Conservation (phyloP, 2,113 vertebrate genomes). For the Daboia siamensis region DNA sequence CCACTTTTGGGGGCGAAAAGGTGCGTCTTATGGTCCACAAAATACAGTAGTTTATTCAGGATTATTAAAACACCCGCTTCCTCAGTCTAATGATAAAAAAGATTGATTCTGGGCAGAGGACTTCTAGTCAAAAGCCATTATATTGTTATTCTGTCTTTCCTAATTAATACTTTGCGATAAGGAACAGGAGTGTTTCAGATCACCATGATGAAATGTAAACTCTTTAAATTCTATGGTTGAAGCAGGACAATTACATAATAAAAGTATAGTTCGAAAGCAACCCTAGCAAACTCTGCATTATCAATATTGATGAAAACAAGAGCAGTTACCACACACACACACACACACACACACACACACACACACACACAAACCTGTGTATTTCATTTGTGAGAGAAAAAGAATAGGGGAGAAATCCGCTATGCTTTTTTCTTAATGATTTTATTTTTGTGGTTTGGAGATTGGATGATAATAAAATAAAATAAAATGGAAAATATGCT, state of each 20-base stretch:
- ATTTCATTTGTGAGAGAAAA: background rate
- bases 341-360: background rate
- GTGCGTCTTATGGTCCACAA: too few species aligned
- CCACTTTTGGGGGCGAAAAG: too few species aligned
- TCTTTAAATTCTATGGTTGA: background rate
- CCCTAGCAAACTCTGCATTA: background rate
- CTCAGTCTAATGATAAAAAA: background rate
- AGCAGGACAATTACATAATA: background rate
- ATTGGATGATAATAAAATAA: slow-evolving; percentile 28
- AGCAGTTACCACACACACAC: background rate
- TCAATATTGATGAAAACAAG: background rate
- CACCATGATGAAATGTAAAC: background rate
- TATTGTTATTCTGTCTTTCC: background rate
- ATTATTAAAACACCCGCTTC: background rate
- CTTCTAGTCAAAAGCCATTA: background rate
- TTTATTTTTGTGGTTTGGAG: slow-evolving; percentile 21
- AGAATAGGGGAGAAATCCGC: background rate
- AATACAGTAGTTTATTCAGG: background rate
- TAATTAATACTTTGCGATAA: background rate
- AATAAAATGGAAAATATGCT: background rate
- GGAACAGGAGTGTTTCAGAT: background rate
- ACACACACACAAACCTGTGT: background rate
- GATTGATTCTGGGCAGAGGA: background rate
- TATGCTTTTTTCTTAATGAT: background rate
- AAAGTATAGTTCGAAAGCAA: background rate